Evolutionary conservation across 2,888 invertebrate species (phyloP), one percentile per base, ranked within the genome.

Genomic region (Rhagium mordax): DNA sequence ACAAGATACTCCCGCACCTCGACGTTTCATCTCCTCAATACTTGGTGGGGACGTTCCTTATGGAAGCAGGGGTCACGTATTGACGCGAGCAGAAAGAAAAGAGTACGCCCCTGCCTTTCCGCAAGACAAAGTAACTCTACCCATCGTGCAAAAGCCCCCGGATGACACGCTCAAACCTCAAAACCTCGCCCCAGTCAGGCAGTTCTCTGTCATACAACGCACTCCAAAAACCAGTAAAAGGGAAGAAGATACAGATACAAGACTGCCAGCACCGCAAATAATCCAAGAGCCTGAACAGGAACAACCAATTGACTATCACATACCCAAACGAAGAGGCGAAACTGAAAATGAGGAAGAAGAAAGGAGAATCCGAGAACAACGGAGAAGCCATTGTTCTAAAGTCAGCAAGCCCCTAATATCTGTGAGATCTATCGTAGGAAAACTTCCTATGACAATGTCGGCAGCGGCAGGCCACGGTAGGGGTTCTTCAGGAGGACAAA

Each of bases 221-320:
- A 72, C 92, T 91, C 74, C 93, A 90, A 79, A 93, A 91, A 15
- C 92, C 92, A 80, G 81, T 71, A 81, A 85, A 81, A 77, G 80
- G 78, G 83, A 86, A 79, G 85, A 84, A 79, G 88, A 83, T 79
- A 85, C 83, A 80, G 84, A 85, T 21, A 82, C 81, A 51, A 75
- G 84, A 64, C 72, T 85, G 20, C 81, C 83, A n/a, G 70, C 81
- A 15, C 76, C 73, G 20, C 55, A 77, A 29, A 73, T 78, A 10
- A 75, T 82, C 21, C 84, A 84, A 68, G 85, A 85, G 78, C 83
- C 85, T 57, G 83, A 83, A 83, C 82, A 87, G 82, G 96, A 96
- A 74, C 96, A 96, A 82, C 96, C 96, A 0, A 96, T 96, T 74
- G 96, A 96, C 85, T 96, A 96, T 86, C 96, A 93, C 84, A 94